These are phyloP conservation scores for Phyllotreta cruciferae DNA, from an alignment of 2,888 invertebrate genomes.

Conservation along the genomic window DNA sequence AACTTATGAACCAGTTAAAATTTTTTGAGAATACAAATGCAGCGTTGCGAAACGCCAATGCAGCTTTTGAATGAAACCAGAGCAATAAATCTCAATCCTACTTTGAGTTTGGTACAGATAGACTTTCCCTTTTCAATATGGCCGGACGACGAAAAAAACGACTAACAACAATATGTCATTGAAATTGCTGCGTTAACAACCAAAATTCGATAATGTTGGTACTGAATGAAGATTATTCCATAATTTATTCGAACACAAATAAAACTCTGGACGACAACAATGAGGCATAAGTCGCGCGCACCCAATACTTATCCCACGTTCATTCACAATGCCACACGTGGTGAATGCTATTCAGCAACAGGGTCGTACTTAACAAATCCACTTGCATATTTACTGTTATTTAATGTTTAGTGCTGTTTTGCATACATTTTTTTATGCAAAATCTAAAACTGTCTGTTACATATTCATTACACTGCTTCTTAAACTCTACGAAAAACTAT, in stretches of 20 bases:
- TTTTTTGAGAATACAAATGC: neutral
- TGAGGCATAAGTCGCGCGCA: constrained; percentile 31
- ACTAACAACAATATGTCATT: constrained; percentile 20
- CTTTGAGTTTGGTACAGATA: constrained; percentile 7
- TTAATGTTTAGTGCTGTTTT: neutral
- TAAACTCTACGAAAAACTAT: too few relatives aligned
- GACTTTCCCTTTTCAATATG: constrained; percentile 20
- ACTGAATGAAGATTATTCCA: constrained; percentile 30
- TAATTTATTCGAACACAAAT: constrained; percentile 31
- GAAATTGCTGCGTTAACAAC: constrained; percentile 22
- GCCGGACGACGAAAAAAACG: constrained; percentile 8
- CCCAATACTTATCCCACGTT: constrained; percentile 32
- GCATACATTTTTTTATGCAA: too few relatives aligned
- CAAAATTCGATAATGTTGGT: constrained; percentile 28
- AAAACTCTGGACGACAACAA: constrained; percentile 30
- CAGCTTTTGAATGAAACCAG: constrained; percentile 13
- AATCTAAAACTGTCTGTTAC: too few relatives aligned
- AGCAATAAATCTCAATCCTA: constrained; percentile 8
- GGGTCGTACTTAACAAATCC: constrained; percentile 14
- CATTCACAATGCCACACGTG: constrained; percentile 32
- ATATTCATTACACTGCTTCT: too few relatives aligned
- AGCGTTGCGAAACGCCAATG: neutral
- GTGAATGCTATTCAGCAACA: constrained; percentile 22
- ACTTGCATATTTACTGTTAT: neutral
- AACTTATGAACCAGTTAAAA: neutral